phyloP scores from a whole-genome alignment of 2,113 vertebrate genomes.

The Sterna hirundo region DNA sequence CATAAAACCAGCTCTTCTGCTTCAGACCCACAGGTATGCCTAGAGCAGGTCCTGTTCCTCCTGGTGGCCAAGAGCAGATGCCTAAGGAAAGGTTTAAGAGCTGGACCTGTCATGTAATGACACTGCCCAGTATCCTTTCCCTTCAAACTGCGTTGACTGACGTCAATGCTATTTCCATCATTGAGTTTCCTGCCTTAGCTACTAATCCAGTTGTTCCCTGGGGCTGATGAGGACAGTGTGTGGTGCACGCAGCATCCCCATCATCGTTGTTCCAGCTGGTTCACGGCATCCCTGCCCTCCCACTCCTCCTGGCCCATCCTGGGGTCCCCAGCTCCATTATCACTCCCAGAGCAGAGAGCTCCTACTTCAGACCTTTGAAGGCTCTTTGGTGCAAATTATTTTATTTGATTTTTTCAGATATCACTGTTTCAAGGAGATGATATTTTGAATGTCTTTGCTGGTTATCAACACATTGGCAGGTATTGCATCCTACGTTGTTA shows the following conservation, averaged over 20 bases:
- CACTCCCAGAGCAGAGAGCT: rapidly evolving
- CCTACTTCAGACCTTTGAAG: not conserved
- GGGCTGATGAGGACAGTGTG: not conserved
- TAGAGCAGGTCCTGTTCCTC: not conserved
- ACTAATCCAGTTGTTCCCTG: constrained; percentile 35
- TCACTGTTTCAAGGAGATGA: not conserved
- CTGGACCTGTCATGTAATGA: not conserved
- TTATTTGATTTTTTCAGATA: not conserved
- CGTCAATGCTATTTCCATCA: constrained; percentile 37
- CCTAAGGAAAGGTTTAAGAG: not conserved
- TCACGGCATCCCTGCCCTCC: not conserved
- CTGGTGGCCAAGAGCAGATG: not conserved
- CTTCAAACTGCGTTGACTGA: not conserved
- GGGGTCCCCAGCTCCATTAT: not conserved
- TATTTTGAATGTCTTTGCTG: not conserved
- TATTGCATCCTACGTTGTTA: not conserved
- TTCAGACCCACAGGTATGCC: not conserved
- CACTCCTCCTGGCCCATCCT: not conserved
- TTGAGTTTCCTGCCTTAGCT: not conserved
- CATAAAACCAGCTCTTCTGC: not conserved
- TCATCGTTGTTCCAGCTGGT: not conserved
- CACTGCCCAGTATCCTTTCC: not conserved
- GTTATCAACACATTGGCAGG: not conserved
- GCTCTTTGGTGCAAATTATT: not conserved
- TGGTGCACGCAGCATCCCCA: not conserved